Base-by-base conservation (phyloP, 2,113 vertebrate species). In the Anseranas semipalmata region DNA sequence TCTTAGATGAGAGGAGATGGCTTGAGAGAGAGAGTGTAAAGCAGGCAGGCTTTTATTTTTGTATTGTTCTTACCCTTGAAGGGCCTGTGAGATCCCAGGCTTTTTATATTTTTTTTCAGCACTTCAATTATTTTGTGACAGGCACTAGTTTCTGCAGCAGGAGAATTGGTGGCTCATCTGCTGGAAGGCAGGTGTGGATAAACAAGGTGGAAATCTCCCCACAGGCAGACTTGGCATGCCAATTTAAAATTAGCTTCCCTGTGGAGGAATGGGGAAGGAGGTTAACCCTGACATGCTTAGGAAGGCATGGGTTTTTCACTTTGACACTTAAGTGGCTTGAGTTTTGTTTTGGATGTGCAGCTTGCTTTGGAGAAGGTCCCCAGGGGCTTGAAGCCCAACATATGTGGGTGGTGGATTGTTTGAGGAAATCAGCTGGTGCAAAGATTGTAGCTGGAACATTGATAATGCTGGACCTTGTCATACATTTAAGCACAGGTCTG, bases 121-220 rank as follows among this genome's bases (percentile, higher is more conserved):
- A 19, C 74, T 84, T 85, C 81, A 73, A 10, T 85, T 87, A 60
- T 19, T 53, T 39, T 89, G 56, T 92, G 84, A 39, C 77, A 87
- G 70, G 27, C 28, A 27, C 19, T 52, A 15, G 65, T 67, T 84
- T 68, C 81, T 87, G 65, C 77, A 46, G 85, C 45, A 66, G 73
- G 77, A 62, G 79, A 37, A 56, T 46, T n/a, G 56, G 85, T 80
- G 60, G 60, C 73, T 87, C 68, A 59, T 65, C 68, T 13, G 62
- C 81, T 74, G 77, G 46, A 63, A 89, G 74, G 77, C 88, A 93
- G 65, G 37, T 88, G 41, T 53, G 87, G 81, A 43, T 95, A 87
- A 95, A 89, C 41, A 85, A 59, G 27, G 90, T 87, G 56, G 92
- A 85, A 87, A 65, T 81, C 48, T 85, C 50, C 53, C 83, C 39